phyloP scores from a whole-genome alignment of 2,888 invertebrate genomes.

The Cetonia aurata region DNA sequence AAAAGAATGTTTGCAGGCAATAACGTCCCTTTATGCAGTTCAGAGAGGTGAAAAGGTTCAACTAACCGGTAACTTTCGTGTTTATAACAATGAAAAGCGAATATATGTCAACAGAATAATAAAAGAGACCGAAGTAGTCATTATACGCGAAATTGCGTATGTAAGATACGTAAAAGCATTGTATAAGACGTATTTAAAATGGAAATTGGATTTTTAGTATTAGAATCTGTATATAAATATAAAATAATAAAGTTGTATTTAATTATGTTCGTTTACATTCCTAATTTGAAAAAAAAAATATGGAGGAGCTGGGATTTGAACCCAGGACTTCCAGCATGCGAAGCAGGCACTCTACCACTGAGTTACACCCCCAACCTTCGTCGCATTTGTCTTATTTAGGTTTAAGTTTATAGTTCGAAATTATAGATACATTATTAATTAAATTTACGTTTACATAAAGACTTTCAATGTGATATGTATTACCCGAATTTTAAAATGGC shows the following conservation, averaged over 20 bases:
- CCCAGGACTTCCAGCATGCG: slow-evolving; percentile 68
- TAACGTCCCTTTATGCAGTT: background rate
- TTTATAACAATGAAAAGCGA: background rate
- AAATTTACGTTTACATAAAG: too few relatives aligned
- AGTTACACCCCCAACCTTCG: slow-evolving; percentile 64
- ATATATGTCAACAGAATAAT: background rate
- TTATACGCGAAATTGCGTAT: background rate
- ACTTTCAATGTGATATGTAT: too few relatives aligned
- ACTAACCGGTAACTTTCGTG: slow-evolving; percentile 2
- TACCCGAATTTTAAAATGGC: too few relatives aligned
- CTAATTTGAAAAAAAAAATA: background rate
- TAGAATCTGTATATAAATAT: background rate
- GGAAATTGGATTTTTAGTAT: background rate
- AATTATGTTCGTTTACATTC: background rate
- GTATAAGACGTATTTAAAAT: slow-evolving; percentile 4
- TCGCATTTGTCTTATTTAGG: too few relatives aligned
- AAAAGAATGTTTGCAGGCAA: background rate
- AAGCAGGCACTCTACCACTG: slow-evolving; percentile 69
- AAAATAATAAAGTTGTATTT: background rate
- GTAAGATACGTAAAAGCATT: slow-evolving; percentile 12
- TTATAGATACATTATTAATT: too few relatives aligned
- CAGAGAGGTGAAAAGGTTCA: slow-evolving; percentile 7
- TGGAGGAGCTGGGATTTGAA: slow-evolving; percentile 66
- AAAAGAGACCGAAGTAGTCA: background rate
- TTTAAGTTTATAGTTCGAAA: too few relatives aligned